Evolutionary conservation across 35 echinoderm and acorn worm genomes (phyloP).

Genomic region (Patiria miniata): DNA sequence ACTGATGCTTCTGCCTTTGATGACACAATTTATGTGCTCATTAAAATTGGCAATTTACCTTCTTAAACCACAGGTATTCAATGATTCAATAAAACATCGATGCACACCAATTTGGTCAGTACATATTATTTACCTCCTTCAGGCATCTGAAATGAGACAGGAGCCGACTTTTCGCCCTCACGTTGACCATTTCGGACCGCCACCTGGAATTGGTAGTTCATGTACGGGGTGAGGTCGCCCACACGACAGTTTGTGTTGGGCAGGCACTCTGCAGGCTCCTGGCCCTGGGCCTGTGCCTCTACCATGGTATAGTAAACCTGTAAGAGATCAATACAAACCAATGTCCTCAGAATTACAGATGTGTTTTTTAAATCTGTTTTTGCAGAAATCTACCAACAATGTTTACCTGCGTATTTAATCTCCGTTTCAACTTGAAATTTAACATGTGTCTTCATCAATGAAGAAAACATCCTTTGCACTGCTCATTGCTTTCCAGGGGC

Average conservation of each 20-base stretch:
- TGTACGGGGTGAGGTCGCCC: conserved; percentile 16
- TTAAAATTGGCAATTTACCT: too few species aligned
- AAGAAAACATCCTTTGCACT: too few species aligned
- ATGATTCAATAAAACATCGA: too few species aligned
- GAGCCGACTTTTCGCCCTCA: conserved; percentile 41
- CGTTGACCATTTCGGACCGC: conserved; percentile 38
- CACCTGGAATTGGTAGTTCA: conserved; percentile 30
- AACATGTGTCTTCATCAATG: too few species aligned
- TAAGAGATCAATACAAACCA: background rate
- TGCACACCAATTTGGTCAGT: background rate
- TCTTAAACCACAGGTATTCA: too few species aligned
- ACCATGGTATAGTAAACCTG: conserved; percentile 57
- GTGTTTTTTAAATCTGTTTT: too few species aligned
- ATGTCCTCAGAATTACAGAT: background rate
- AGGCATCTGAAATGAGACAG: background rate
- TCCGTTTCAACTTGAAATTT: too few species aligned
- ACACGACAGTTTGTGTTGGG: conserved; percentile 33
- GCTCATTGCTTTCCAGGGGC: too few species aligned
- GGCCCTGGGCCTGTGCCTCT: conserved; percentile 35
- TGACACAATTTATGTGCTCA: too few species aligned
- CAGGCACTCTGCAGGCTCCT: conserved; percentile 14
- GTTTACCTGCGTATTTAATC: too few species aligned
- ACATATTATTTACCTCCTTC: conserved; percentile 56
- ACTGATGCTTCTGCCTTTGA: too few species aligned
- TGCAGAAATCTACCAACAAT: too few species aligned